Conservation (phyloP, 2,888 invertebrate species). For the Notodonta dromedarius region DNA sequence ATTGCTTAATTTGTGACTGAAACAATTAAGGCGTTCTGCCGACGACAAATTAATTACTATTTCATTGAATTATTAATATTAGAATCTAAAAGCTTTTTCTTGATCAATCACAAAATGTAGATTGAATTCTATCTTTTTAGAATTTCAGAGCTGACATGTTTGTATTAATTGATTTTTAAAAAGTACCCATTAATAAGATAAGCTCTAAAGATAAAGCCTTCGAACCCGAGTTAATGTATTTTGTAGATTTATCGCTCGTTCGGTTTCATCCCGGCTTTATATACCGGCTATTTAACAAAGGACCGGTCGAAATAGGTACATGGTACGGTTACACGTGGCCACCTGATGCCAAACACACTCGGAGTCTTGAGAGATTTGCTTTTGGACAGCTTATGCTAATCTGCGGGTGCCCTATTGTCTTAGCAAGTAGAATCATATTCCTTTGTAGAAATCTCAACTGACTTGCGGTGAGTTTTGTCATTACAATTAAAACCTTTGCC, state of each 20-base stretch:
- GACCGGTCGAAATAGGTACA: background rate
- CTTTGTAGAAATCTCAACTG: no score
- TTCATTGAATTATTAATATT: background rate
- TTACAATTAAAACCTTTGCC: no score
- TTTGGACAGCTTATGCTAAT: no score
- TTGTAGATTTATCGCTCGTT: conserved; percentile 27
- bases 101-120: no score
- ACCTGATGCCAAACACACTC: no score
- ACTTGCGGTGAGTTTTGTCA: no score
- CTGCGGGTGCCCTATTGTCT: no score
- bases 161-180: conserved; percentile 15
- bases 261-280: conserved; percentile 12
- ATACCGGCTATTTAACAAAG: background rate
- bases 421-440: no score
- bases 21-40: no score
- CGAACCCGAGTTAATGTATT: conserved; percentile 26
- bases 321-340: background rate
- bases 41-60: background rate
- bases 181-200: conserved; percentile 17
- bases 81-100: background rate
- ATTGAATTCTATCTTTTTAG: background rate
- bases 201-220: conserved; percentile 12
- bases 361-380: no score
- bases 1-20: background rate
- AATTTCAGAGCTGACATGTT: background rate